phyloP scores from a whole-genome alignment of 2,888 invertebrate genomes.

The Hyppa rectilinea region DNA sequence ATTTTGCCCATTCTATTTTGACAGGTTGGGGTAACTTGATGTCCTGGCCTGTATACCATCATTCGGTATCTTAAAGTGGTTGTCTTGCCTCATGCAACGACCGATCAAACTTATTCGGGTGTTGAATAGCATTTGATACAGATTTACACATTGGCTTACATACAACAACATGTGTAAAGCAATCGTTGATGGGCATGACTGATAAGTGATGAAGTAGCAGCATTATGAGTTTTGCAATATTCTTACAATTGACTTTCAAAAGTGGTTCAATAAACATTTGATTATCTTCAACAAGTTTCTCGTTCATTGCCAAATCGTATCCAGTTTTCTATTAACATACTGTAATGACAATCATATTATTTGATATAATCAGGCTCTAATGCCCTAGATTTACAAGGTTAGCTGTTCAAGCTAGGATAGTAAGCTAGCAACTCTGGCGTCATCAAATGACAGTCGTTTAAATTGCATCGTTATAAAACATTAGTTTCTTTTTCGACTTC shows the following conservation, averaged over 20 bases:
- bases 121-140: not conserved
- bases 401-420: not conserved
- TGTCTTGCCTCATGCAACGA: not conserved
- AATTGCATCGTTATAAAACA: no score
- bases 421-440: no score
- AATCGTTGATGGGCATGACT: slow-evolving; percentile 34
- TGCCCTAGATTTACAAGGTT: not conserved
- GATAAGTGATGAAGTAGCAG: slow-evolving; percentile 29
- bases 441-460: no score
- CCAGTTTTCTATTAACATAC: slow-evolving; percentile 39
- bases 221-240: slow-evolving; percentile 17
- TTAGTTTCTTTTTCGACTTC: no score
- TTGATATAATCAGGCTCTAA: slow-evolving; percentile 57
- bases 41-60: no score
- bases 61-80: no score
- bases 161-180: slow-evolving; percentile 29
- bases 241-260: slow-evolving; percentile 23
- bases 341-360: slow-evolving; percentile 44
- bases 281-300: slow-evolving; percentile 43
- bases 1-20: no score
- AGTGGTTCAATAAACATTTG: slow-evolving; percentile 26
- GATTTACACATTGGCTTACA: slow-evolving; percentile 21
- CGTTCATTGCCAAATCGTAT: slow-evolving; percentile 47
- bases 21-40: no score
- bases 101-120: slow-evolving; percentile 6